Evolutionary conservation across 2,113 vertebrate species (phyloP), one percentile per base, ranked within the genome.

Genomic region (Rhinopomastus cyanomelas): DNA sequence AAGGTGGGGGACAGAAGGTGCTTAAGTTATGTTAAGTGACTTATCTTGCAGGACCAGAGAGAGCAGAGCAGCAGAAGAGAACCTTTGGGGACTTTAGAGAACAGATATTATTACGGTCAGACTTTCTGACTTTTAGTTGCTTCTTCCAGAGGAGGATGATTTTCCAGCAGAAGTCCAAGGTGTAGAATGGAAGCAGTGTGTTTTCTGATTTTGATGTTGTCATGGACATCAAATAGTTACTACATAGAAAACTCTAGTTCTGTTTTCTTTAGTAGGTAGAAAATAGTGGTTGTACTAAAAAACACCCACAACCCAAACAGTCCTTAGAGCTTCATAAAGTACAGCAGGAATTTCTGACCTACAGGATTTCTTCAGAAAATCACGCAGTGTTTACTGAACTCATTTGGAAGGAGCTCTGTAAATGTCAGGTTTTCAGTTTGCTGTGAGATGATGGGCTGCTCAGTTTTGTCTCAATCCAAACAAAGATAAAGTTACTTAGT

Each of bases 371-470:
- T 53, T 36, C 39, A 42, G 39, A 42, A 42, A 11, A 42, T 15
- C 65, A 44, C 29, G 59, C 68, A 77, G 89, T n/a, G 53, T 87
- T 88, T 75, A 84, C 57, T 49, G 76, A 84, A 79, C 68, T 42
- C n/a, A 0, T 78, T 92, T 92, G 65, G 80, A 89, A 90, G 65
- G 46, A 66, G 77, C 57, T 81, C 78, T 88, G 87, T 78, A 78
- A 88, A 84, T 37, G 67, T 73, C 86, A 72, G 69, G 57, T 22
- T 6, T 81, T 84, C 56, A 65, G 81, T 90, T 56, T 0, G 1
- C 42, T 36, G 2, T 12, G 22, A 48, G 14, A 32, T 81, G 51
- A 74, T 39, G 53, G 53, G 52, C 66, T 88, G 51, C 69, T 86
- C 57, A 65, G 71, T 81, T 87, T 86, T 77, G 32, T 71, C 73